phyloP scores from a whole-genome alignment of 2,888 invertebrate species.

The Pseudanteris insignis region DNA sequence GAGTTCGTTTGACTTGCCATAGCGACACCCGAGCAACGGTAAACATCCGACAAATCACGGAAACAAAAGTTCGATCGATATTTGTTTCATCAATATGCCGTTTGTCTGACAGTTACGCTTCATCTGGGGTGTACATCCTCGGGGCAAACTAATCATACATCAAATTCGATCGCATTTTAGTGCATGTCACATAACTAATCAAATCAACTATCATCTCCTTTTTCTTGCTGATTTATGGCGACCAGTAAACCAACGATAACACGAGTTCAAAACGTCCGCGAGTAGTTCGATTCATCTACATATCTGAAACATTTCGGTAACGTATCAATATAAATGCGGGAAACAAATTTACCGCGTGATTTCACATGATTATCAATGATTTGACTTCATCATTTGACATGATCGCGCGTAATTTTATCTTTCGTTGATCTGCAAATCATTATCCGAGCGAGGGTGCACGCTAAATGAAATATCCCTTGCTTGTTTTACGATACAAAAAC shows the following conservation, averaged over 20 bases:
- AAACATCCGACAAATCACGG: slow-evolving; percentile 36
- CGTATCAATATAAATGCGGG: slow-evolving; percentile 24
- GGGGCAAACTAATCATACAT: slow-evolving; percentile 42
- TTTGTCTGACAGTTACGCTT: slow-evolving; percentile 22
- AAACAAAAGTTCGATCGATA: slow-evolving; percentile 38
- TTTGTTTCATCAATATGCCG: slow-evolving; percentile 27
- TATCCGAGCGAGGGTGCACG: not conserved
- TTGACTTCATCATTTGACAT: slow-evolving; percentile 15
- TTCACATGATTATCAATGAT: slow-evolving; percentile 29
- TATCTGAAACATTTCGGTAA: slow-evolving; percentile 21
- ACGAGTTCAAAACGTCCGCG: slow-evolving; percentile 30
- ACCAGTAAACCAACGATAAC: slow-evolving; percentile 30
- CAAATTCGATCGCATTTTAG: slow-evolving; percentile 33
- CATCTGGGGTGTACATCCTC: slow-evolving; percentile 26
- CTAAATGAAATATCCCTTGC: slow-evolving; percentile 5
- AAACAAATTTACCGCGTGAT: slow-evolving; percentile 23
- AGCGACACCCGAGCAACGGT: slow-evolving; percentile 21
- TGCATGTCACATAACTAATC: slow-evolving; percentile 43
- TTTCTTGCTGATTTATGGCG: slow-evolving; percentile 34
- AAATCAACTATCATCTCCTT: slow-evolving; percentile 32
- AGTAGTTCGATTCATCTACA: slow-evolving; percentile 18
- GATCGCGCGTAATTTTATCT: slow-evolving; percentile 22
- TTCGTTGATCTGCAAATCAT: slow-evolving; percentile 9
- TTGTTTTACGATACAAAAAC: too few species aligned
- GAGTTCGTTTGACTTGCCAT: slow-evolving; percentile 25